Evolutionary conservation across 2,797 vertebrate genomes (phyloP), one percentile per base, ranked within the genome.

Genomic region (Myotis planiceps): DNA sequence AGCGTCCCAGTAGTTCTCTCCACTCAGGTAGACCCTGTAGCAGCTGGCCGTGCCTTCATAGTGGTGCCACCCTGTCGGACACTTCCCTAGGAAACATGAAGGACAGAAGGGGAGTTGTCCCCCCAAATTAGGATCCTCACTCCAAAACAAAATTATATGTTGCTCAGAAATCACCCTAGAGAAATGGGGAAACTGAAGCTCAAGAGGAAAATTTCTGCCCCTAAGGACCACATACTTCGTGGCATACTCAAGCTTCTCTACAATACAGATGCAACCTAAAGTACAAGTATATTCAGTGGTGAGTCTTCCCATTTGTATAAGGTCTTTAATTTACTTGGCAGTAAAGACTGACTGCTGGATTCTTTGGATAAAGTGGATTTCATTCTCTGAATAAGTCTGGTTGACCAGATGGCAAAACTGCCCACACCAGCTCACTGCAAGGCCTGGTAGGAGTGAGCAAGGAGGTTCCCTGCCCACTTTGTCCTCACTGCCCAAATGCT

Each of bases 11-110:
- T 99, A 99, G 98, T 99, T 99, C 98, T 99, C 99, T 0, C 99
- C 99, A 4, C 98, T 99, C 98, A 99, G 98, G 98, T 99, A 99
- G 27, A 99, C 99, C 93, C 99, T 99, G 96, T 99, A 99, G 94
- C 99, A 99, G 98, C 99, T 99, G 96, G 99, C 99, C 0, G 99
- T 99, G 98, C 99, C 99, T 98, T 99, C 99, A 27, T 99, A 99
- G 98, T 99, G 99, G 97, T 99, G 99, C 99, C 99, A 99, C 1
- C 99, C 99, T n/a, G 98, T 99, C 29, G 99, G 99, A 97, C 99
- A 99, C 97, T 99, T 99, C 98, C 99, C 99, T 99, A 99, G 92
- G 98, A 98, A 98, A 98, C 99, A 98, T 99, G 98, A 97, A 99
- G 97, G 88, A 97, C 21, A 88, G 88, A 98, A 98, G 98, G 98